Evolutionary conservation across 2,888 invertebrate genomes (phyloP).

Genomic region (Notodonta dromedarius): DNA sequence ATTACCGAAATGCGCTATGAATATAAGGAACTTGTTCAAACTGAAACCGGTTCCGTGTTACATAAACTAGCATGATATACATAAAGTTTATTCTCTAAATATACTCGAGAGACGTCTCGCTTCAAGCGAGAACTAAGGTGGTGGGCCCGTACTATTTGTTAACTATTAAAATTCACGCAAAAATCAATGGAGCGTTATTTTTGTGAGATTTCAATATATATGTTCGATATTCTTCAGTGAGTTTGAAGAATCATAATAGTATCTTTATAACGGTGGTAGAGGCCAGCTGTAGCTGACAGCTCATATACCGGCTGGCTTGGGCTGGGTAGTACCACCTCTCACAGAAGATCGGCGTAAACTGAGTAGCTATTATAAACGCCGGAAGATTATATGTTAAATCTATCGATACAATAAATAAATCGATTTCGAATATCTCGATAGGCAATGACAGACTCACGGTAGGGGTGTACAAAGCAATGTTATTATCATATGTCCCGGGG

Average conservation of each 20-base stretch:
- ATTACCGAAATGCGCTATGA: conserved; percentile 38
- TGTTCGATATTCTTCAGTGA: too few species aligned
- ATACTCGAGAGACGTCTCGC: conserved; percentile 71
- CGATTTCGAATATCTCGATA: too few species aligned
- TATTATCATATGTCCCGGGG: conserved; percentile 80
- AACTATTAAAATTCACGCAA: background rate
- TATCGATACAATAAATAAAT: too few species aligned
- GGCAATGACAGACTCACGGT: conserved; percentile 37
- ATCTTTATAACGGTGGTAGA: too few species aligned
- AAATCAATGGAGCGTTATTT: background rate
- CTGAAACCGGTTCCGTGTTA: conserved; percentile 63
- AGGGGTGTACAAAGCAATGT: conserved; percentile 59
- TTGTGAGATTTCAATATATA: background rate
- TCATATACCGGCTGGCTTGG: too few species aligned
- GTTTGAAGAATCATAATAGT: too few species aligned
- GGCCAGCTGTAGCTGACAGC: too few species aligned
- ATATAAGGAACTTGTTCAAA: conserved; percentile 60
- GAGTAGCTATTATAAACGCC: too few species aligned
- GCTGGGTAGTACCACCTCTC: too few species aligned
- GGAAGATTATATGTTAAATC: too few species aligned
- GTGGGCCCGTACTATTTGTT: conserved; percentile 48
- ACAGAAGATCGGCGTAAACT: too few species aligned
- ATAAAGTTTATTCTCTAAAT: conserved; percentile 81
- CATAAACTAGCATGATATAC: conserved; percentile 70
- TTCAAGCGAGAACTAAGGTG: conserved; percentile 48